Base-by-base conservation (phyloP, 2,113 vertebrate genomes). In the Sclerurus mexicanus region DNA sequence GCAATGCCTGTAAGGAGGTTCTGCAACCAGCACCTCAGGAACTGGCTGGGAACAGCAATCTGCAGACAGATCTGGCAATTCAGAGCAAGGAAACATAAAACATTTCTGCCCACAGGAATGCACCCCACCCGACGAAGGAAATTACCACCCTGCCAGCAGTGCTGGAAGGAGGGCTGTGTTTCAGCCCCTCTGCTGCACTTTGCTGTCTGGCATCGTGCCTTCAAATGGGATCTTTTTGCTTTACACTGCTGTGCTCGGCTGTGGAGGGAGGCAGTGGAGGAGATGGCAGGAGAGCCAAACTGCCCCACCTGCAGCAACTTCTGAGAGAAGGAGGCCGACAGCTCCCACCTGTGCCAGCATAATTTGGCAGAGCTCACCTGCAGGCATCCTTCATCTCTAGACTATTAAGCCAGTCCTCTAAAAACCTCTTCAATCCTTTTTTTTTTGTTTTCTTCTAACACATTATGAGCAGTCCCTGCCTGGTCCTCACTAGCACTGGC, bases 21-120 rank as follows among this genome's bases (percentile, higher is more conserved):
- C 49, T 2, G 71, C 85, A 87, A 68, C 3, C 85, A 76, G 66
- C 71, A 93, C 42, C 88, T 67, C 85, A 12, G 82, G 46, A 91
- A 6, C 63, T 35, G 62, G 37, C 78, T 91, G 82, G 78, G 90
- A 97, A 80, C 9, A 0, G 58, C 82, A 66, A 93, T 69, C 95
- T 93, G 53, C 85, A 93, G 53, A 90, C 88, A 86, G 83, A 93
- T 90, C 92, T 90, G 72, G 85, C 85, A 72, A 66, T 50, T 88
- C 88, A 53, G 67, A 80, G 75, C 79, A 80, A 66, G 90, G 85
- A 96, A 97, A 92, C 75, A 58, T 18, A 79, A 80, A 73, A 83
- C 58, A 76, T 90, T 79, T 44, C 62, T 95, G 85, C 87, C 87
- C 75, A 68, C 74, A 94, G 92, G 88, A 96, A 96, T 42, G 67